These are phyloP conservation scores for Argyresthia albistria DNA, from an alignment of 2,888 invertebrate genomes.

Conservation along the genomic window DNA sequence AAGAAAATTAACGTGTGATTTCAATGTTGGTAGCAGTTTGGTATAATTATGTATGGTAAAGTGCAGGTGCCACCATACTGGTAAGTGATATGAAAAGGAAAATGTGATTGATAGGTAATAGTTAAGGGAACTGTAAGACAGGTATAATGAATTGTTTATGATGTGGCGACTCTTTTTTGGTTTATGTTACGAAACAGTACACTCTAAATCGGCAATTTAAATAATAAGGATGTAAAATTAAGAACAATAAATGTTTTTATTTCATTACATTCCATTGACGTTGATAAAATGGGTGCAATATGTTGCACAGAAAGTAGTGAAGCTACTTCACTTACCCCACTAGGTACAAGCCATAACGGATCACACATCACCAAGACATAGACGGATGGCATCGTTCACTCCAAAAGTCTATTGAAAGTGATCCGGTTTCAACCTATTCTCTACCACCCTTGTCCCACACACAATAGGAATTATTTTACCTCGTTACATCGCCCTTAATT, in stretches of 20 bases:
- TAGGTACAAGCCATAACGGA: background rate
- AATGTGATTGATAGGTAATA: background rate
- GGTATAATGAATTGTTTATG: background rate
- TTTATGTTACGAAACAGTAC: background rate
- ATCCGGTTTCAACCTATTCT: slow-evolving; percentile 24
- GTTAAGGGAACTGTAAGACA: background rate
- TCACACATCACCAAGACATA: slow-evolving; percentile 19
- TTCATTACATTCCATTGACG: no score
- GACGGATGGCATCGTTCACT: slow-evolving; percentile 39
- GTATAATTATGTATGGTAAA: no score
- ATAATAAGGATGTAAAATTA: no score
- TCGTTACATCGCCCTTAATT: slow-evolving; percentile 19
- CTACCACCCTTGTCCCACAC: background rate
- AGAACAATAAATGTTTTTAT: no score
- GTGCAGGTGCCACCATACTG: no score
- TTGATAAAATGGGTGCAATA: background rate
- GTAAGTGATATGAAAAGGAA: no score
- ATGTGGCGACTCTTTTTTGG: background rate
- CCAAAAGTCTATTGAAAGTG: slow-evolving; percentile 40
- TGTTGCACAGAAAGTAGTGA: background rate
- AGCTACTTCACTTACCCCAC: background rate
- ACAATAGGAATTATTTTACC: slow-evolving; percentile 4
- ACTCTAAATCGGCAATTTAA: no score
- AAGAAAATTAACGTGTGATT: background rate
- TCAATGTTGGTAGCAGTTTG: background rate